Percentiles rank a stretch among this genome's conserved stretches.
Conservation (phyloP, 64 coral and sea anemone genomes). For the Montipora foliosa region DNA sequence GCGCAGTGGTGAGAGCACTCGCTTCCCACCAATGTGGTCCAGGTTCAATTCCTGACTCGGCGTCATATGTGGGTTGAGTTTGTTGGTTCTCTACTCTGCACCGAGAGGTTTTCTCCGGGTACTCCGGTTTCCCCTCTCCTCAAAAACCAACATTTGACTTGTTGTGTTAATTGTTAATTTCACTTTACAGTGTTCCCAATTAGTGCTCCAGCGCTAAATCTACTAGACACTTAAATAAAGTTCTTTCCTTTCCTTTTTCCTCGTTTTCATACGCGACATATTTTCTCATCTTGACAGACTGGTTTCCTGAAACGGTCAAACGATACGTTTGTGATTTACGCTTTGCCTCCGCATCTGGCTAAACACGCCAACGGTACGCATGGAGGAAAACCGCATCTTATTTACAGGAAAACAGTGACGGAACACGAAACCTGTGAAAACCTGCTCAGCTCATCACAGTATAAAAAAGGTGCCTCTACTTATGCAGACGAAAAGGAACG, state of each 20-base stretch:
- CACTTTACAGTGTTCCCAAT: too few relatives aligned
- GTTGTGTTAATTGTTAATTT: too few relatives aligned
- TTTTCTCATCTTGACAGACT: slow-evolving; percentile 4
- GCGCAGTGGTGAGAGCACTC: too few relatives aligned
- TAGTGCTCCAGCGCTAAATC: too few relatives aligned
- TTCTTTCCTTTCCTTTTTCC: not conserved
- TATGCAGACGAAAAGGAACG: not conserved
- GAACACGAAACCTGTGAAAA: not conserved
- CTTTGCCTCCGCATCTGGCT: slow-evolving; percentile 36
- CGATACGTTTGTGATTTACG: slow-evolving; percentile 41
- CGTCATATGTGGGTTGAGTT: too few relatives aligned
- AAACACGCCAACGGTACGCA: not conserved
- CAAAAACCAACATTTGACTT: too few relatives aligned
- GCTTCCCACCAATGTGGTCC: too few relatives aligned
- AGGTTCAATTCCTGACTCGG: too few relatives aligned
- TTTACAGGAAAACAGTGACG: not conserved
- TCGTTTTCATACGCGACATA: not conserved
- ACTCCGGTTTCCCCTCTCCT: too few relatives aligned
- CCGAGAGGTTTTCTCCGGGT: too few relatives aligned
- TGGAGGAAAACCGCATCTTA: slow-evolving; percentile 34
- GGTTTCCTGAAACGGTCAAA: slow-evolving; percentile 45
- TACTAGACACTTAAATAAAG: too few relatives aligned
- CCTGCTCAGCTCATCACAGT: not conserved
- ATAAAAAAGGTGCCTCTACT: not conserved
- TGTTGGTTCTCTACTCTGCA: too few relatives aligned